Percentiles rank a stretch among this genome's conserved stretches.
Conservation (phyloP, 2,888 invertebrate species). For the Hypomecis punctinalis region DNA sequence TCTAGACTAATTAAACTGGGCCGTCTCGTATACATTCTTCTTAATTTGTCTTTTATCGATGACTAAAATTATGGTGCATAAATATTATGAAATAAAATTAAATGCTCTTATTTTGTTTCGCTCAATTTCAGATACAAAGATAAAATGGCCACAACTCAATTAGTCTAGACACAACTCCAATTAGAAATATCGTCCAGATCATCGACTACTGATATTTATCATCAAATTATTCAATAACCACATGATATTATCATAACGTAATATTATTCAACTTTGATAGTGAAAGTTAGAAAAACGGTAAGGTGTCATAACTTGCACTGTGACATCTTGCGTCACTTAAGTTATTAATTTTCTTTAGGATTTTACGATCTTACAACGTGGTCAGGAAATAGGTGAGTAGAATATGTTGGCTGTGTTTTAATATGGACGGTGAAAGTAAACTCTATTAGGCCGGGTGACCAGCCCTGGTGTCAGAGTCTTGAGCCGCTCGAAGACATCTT, state of each 20-base stretch:
- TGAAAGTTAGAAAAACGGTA: slow-evolving; percentile 23
- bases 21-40: too few relatives aligned
- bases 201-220: slow-evolving; percentile 5
- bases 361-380: neutral
- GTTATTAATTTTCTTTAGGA: slow-evolving; percentile 3
- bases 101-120: neutral
- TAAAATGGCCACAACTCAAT: neutral
- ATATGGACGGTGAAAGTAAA: too few relatives aligned
- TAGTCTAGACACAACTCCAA: neutral
- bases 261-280: slow-evolving; percentile 25
- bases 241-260: slow-evolving; percentile 4
- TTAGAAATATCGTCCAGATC: slow-evolving; percentile 1
- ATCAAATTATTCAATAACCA: slow-evolving; percentile 12
- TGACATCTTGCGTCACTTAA: slow-evolving; percentile 5
- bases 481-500: too few relatives aligned
- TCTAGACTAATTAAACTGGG: too few relatives aligned
- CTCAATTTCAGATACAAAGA: neutral
- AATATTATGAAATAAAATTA: neutral
- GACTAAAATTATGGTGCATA: too few relatives aligned
- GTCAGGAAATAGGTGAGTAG: neutral
- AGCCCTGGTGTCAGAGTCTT: too few relatives aligned
- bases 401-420: too few relatives aligned
- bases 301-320: slow-evolving; percentile 1
- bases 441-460: too few relatives aligned
- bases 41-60: too few relatives aligned